Conservation (phyloP, 1,140 invertebrate genomes). For the Lerema accius region DNA sequence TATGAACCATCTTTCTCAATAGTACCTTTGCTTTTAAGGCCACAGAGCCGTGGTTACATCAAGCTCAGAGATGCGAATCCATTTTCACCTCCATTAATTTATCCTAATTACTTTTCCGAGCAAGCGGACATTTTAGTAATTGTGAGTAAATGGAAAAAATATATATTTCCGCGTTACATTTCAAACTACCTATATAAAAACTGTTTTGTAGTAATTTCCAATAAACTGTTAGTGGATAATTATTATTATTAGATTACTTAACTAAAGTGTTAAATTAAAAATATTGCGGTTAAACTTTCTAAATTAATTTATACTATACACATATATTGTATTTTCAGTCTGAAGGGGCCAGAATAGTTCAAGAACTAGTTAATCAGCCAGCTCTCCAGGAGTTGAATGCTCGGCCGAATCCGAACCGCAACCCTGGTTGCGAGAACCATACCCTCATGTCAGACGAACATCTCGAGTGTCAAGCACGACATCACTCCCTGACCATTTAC, state of each 20-base stretch:
- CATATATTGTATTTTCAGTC: conserved; percentile 78
- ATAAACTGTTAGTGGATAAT: too few species aligned
- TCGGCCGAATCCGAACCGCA: conserved; percentile 84
- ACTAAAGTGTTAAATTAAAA: too few species aligned
- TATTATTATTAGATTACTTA: too few species aligned
- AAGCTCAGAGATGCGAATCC: conserved; percentile 87
- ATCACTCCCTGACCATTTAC: conserved; percentile 77
- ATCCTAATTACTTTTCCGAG: conserved; percentile 91
- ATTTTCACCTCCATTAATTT: conserved; percentile 88
- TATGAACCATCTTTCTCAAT: conserved; percentile 87
- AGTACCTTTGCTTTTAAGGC: conserved; percentile 87
- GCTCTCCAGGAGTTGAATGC: conserved; percentile 86
- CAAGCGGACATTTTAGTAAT: conserved; percentile 87
- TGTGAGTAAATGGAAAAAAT: conserved; percentile 74
- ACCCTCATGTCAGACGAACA: conserved; percentile 85
- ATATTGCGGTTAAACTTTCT: too few species aligned
- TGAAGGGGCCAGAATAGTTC: conserved; percentile 88
- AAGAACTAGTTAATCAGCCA: conserved; percentile 85
- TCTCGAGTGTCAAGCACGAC: conserved; percentile 75
- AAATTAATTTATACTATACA: too few species aligned
- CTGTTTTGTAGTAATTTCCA: too few species aligned
- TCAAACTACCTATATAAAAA: too few species aligned
- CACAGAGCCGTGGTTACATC: conserved; percentile 88
- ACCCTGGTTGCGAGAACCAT: conserved; percentile 84
- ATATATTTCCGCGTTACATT: too few species aligned